Evolutionary conservation across 1,140 invertebrate species (phyloP).

Genomic region (Pinna nobilis): DNA sequence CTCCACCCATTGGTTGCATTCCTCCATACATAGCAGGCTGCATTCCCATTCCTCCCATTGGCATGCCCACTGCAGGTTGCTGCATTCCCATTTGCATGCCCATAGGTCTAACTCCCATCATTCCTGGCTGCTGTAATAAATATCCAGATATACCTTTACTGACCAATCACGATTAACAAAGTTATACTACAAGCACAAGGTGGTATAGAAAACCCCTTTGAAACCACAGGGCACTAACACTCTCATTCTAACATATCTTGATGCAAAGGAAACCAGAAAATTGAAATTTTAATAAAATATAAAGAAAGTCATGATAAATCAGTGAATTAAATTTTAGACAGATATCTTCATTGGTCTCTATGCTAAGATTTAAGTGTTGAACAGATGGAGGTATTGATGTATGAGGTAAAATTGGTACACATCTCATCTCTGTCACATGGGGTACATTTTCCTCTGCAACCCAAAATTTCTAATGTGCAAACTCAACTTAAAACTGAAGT

Average conservation of each 20-base stretch:
- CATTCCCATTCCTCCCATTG: conserved; percentile 51
- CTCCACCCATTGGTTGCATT: conserved; percentile 34
- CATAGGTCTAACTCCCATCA: conserved; percentile 6
- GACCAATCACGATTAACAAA: not conserved
- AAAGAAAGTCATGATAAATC: no score
- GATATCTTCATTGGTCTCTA: no score
- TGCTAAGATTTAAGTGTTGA: no score
- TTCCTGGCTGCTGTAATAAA: conserved; percentile 19
- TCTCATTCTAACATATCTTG: conserved; percentile 42
- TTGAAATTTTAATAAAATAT: not conserved
- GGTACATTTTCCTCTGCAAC: no score
- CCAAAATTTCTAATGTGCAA: no score
- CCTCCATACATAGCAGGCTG: conserved; percentile 39
- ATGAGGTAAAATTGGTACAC: no score
- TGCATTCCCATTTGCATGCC: conserved; percentile 7
- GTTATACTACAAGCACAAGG: not conserved
- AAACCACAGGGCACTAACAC: not conserved
- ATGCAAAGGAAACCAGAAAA: conserved; percentile 10
- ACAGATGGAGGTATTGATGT: no score
- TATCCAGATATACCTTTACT: not conserved
- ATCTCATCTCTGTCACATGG: no score
- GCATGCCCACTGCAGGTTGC: conserved; percentile 45
- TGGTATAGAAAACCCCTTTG: not conserved
- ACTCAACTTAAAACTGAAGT: no score
- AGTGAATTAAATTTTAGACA: no score